Conservation (phyloP, 1,140 invertebrate species). For the Lamellibrachia luymesi region DNA sequence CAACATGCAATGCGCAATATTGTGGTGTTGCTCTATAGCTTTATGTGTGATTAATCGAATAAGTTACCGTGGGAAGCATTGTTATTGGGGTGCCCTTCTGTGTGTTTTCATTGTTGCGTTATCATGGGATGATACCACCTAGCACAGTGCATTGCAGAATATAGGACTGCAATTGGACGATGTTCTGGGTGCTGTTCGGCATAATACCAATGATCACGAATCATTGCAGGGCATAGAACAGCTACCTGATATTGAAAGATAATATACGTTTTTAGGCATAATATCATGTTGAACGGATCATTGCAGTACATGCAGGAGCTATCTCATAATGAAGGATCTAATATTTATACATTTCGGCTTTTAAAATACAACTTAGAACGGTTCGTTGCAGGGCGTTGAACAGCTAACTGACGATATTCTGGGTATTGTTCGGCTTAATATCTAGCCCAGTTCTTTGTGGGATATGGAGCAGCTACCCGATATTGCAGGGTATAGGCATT, state of each 20-base stretch:
- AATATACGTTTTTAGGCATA: neutral
- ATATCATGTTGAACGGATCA: neutral
- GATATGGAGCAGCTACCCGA: neutral
- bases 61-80: no score
- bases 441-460: conserved; percentile 25
- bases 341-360: no score
- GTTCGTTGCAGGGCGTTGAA: conserved; percentile 54
- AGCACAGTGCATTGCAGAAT: conserved; percentile 49
- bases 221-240: neutral
- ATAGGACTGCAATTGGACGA: conserved; percentile 59
- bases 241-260: no score
- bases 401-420: conserved; percentile 62
- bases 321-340: no score
- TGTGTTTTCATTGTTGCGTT: no score
- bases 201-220: conserved; percentile 46
- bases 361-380: neutral
- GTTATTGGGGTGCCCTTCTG: no score
- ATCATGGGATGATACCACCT: no score
- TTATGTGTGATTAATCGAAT: no score
- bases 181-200: conserved; percentile 64
- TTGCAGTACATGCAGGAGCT: neutral
- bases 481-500: neutral
- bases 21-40: no score
- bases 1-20: no score
- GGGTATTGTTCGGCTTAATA: conserved; percentile 63